Conservation (phyloP, 2,113 vertebrate species). For the Thinocorus orbignyianus region DNA sequence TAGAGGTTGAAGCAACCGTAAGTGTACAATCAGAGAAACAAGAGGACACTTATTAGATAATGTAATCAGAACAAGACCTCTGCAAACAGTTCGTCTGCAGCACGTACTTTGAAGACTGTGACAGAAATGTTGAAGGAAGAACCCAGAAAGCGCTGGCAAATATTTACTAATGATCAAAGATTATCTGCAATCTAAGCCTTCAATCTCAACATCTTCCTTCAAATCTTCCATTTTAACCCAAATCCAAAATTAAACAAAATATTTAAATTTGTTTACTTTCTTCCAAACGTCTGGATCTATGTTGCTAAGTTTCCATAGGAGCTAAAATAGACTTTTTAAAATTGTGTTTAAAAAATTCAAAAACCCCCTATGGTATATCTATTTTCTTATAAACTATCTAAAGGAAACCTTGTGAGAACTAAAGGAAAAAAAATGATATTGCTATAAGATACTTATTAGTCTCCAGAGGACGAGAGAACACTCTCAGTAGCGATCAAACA, state of each 20-base stretch:
- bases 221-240: background rate
- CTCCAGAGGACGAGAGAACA: background rate
- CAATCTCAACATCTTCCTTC: background rate
- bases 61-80: background rate
- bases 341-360: background rate
- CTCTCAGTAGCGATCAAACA: background rate
- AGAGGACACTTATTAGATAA: background rate
- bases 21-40: conserved; percentile 39
- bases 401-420: background rate
- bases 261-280: background rate
- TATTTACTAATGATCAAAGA: background rate
- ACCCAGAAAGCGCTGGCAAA: background rate
- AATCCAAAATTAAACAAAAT: background rate
- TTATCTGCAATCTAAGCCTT: background rate
- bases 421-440: background rate
- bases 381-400: background rate
- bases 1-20: conserved; percentile 8
- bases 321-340: background rate
- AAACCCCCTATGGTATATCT: too few species aligned
- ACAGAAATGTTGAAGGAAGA: background rate
- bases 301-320: background rate
- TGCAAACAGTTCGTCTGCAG: background rate
- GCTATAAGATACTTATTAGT: background rate
- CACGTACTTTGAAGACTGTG: background rate
- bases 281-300: background rate